phyloP scores from a whole-genome alignment of 2,113 vertebrate species.

The Etheostoma cragini region DNA sequence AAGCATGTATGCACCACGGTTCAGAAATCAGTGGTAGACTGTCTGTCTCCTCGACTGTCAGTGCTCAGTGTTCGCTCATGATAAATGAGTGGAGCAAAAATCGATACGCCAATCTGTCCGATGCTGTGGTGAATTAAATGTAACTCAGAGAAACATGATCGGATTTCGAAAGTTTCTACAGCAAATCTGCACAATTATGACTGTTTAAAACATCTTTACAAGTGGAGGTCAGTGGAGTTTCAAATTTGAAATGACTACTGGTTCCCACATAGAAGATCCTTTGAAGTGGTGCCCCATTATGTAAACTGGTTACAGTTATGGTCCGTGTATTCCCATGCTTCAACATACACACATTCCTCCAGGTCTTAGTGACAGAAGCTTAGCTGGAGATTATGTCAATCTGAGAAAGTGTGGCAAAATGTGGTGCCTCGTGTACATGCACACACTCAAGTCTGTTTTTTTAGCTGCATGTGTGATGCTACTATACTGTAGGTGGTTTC shows the following conservation, averaged over 20 bases:
- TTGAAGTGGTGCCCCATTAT: slow-evolving; percentile 26
- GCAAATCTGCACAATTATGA: neutral
- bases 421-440: neutral
- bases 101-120: slow-evolving; percentile 52
- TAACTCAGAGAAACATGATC: slow-evolving; percentile 24
- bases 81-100: slow-evolving; percentile 54
- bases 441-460: neutral
- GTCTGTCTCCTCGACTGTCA: slow-evolving; percentile 43
- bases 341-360: slow-evolving; percentile 57
- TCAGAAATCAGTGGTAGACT: slow-evolving; percentile 45
- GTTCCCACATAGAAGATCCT: slow-evolving; percentile 1
- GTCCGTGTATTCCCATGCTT: slow-evolving; percentile 38
- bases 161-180: neutral
- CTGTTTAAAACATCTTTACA: neutral
- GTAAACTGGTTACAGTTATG: slow-evolving; percentile 44
- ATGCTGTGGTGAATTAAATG: slow-evolving; percentile 48
- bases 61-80: slow-evolving; percentile 24
- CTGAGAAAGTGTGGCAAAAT: slow-evolving; percentile 30
- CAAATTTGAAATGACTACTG: neutral
- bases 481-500: neutral
- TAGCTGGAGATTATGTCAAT: slow-evolving; percentile 57
- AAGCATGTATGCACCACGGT: slow-evolving; percentile 23
- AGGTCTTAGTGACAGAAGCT: slow-evolving; percentile 65
- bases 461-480: neutral
- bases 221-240: neutral